A percentile compares a stretch with the other conserved stretches of the same genome.
phyloP scores from a whole-genome alignment of 1,140 invertebrate genomes.

The Papilio glaucus region DNA sequence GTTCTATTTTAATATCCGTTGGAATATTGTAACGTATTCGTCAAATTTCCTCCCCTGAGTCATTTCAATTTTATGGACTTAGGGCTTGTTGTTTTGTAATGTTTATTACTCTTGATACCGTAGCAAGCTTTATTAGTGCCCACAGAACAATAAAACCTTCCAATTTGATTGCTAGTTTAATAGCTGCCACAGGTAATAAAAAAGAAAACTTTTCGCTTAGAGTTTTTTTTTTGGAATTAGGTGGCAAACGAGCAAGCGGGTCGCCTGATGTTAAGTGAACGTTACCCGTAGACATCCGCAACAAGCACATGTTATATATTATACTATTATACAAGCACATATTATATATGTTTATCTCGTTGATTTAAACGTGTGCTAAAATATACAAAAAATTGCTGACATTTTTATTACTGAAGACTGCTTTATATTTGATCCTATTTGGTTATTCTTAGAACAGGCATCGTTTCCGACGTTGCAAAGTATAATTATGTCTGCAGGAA shows the following conservation, averaged over 20 bases:
- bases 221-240: no score
- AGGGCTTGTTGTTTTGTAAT: conserved; percentile 30
- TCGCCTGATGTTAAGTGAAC: no score
- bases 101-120: conserved; percentile 31
- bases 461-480: no score
- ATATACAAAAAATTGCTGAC: neutral
- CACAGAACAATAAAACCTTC: conserved; percentile 32
- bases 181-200: conserved; percentile 27
- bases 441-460: no score
- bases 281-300: no score
- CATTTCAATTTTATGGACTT: conserved; percentile 43
- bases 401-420: neutral
- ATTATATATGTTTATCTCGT: neutral
- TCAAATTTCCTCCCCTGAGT: conserved; percentile 49
- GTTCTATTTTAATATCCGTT: conserved; percentile 55
- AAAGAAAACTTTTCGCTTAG: conserved; percentile 17
- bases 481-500: no score
- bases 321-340: no score
- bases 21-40: conserved; percentile 46
- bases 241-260: no score
- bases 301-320: no score
- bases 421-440: neutral
- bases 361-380: neutral
- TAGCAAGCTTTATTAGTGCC: conserved; percentile 27
- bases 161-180: conserved; percentile 31